Evolutionary conservation across 2,888 invertebrate genomes (phyloP).

Genomic region (Drosophila peninsularis): DNA sequence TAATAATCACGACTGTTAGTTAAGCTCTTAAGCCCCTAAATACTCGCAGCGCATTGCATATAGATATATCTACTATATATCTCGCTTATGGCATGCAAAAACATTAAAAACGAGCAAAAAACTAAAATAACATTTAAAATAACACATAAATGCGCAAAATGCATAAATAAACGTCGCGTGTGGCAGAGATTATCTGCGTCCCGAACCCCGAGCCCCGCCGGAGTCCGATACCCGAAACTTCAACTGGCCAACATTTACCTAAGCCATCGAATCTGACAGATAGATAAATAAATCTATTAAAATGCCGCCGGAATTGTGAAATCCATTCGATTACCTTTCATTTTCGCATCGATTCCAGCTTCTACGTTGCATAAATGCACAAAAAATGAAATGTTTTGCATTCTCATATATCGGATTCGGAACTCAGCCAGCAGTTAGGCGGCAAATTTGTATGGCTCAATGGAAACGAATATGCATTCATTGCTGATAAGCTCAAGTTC

Average conservation of each 20-base stretch:
- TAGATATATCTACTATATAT: background rate
- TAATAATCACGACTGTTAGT: background rate
- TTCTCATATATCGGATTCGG: background rate
- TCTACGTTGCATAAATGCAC: background rate
- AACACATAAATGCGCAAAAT: background rate
- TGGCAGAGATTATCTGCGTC: slow-evolving; percentile 2
- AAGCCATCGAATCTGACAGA: slow-evolving; percentile 7
- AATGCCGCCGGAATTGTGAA: slow-evolving; percentile 7
- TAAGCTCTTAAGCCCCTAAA: background rate
- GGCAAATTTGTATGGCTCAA: too few relatives aligned
- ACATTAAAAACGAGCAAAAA: background rate
- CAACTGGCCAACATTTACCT: slow-evolving; percentile 11
- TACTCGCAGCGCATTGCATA: background rate
- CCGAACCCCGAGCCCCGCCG: background rate
- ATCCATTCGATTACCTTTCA: slow-evolving; percentile 8
- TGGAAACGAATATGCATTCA: too few relatives aligned
- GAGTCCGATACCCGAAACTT: background rate
- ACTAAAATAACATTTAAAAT: slow-evolving; percentile 3
- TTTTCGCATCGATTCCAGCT: slow-evolving; percentile 5
- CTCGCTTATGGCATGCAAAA: background rate
- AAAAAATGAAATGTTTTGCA: background rate
- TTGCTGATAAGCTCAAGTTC: too few relatives aligned
- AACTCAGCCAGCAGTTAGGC: too few relatives aligned
- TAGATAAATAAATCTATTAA: slow-evolving; percentile 9
- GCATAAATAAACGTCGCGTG: slow-evolving; percentile 1